Base-by-base conservation (phyloP, 1,140 invertebrate genomes). In the Temnothorax nylanderi region DNA sequence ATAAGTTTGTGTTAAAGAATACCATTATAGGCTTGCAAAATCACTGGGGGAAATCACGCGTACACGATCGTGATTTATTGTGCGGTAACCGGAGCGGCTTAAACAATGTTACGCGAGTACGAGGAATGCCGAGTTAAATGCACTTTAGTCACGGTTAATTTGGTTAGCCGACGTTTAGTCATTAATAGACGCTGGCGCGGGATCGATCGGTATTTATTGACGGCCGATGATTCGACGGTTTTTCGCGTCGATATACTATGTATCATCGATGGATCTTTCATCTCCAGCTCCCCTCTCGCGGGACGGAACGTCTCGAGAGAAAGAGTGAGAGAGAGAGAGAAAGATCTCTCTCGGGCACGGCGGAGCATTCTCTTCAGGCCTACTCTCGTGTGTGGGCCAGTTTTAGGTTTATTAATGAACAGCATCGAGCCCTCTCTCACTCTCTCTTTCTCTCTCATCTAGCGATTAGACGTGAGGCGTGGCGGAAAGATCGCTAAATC, bases 191-290 rank as follows among this genome's bases (percentile, higher is more conserved):
- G 89, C 87, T 87, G 87, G 86, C 87, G 87, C 58, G 89, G 92
- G 94, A 95, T 94, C 93, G 94, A 95, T 95, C 91, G 92, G 92
- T 94, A 94, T 94, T 94, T 95, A 95, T 95, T 93, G 94, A 94
- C 90, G 85, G 90, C 71, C 91, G 90, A 94, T 95, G 95, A 95
- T 92, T 95, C 94, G 92, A 93, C 93, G 87, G 7, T 90, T 95
- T 94, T 90, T 88, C 72, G 67, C 81, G 49, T 62, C 80, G 82
- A 71, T 54, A 77, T 7, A 75, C n/a, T 60, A n/a, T 69, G 56
- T 74, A 90, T 82, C 71, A 72, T 88, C 87, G 69, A 86, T 51
- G 67, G 62, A 88, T 84, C 71, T 86, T 51, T 85, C 77, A 60
- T 88, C 81, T 82, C 77, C 51, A 34, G 76, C 64, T 85, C 60